Percentiles rank a stretch among this genome's conserved stretches.
These are phyloP conservation scores for Perdita meconis DNA, from an alignment of 2,888 invertebrate genomes.

Conservation along the genomic window DNA sequence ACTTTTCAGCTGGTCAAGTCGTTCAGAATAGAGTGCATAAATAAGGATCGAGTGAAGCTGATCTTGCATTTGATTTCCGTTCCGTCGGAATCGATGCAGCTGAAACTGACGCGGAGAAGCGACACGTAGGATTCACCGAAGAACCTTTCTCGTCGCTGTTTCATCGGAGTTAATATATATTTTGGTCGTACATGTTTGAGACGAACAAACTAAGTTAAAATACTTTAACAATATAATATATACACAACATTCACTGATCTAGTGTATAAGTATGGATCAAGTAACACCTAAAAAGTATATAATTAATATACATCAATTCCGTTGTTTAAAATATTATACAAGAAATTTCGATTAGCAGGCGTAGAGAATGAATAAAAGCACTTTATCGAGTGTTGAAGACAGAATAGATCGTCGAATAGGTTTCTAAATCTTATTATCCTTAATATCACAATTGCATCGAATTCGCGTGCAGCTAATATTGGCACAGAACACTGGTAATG, in stretches of 20 bases:
- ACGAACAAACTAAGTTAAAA: conserved; percentile 30
- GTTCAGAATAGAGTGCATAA: conserved; percentile 85
- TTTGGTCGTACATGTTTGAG: conserved; percentile 19
- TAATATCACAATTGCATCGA: conserved; percentile 52
- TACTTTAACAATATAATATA: conserved; percentile 24
- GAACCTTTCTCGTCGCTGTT: background rate
- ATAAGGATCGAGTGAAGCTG: conserved; percentile 85
- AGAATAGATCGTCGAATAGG: conserved; percentile 11
- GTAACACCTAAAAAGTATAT: conserved; percentile 26
- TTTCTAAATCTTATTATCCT: conserved; percentile 1
- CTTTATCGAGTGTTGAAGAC: conserved; percentile 2
- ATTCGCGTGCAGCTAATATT: conserved; percentile 37
- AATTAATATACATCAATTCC: conserved; percentile 47
- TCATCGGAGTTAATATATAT: conserved; percentile 9
- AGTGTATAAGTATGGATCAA: conserved; percentile 38
- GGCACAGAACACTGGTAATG: conserved; percentile 66
- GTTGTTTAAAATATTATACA: conserved; percentile 53
- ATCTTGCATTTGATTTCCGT: conserved; percentile 87
- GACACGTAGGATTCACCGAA: background rate
- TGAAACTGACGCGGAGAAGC: conserved; percentile 79
- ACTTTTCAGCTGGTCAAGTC: conserved; percentile 85
- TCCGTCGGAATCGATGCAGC: conserved; percentile 85
- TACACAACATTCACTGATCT: conserved; percentile 21
- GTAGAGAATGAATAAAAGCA: conserved; percentile 31
- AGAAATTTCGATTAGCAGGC: conserved; percentile 17